phyloP scores from a whole-genome alignment of 2,888 invertebrate species.

The Eustalomyia histrio region DNA sequence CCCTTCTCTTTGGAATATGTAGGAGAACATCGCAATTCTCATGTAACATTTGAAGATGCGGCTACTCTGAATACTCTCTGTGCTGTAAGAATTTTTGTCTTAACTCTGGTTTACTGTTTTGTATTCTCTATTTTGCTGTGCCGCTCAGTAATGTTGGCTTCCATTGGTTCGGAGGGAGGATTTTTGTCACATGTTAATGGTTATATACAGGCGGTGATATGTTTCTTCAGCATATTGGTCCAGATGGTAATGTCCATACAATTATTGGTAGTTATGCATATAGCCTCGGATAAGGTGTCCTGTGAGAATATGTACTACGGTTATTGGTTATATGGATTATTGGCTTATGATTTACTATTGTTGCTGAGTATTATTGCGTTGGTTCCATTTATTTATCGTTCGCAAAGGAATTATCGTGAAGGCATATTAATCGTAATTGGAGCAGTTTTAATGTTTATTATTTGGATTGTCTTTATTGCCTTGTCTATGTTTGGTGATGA shows the following conservation, averaged over 20 bases:
- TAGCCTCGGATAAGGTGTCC: constrained; percentile 80
- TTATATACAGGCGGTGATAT: constrained; percentile 84
- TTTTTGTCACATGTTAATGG: constrained; percentile 86
- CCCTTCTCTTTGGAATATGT: constrained; percentile 81
- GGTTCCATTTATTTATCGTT: constrained; percentile 83
- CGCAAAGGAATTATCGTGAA: constrained; percentile 85
- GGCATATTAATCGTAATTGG: constrained; percentile 82
- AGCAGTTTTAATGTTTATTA: constrained; percentile 80
- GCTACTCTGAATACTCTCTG: constrained; percentile 80
- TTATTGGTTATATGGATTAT: constrained; percentile 80
- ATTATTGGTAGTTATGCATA: constrained; percentile 79
- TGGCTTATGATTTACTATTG: constrained; percentile 84
- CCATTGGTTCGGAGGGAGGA: constrained; percentile 84
- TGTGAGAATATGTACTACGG: constrained; percentile 81
- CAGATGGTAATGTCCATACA: constrained; percentile 82
- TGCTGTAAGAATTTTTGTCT: constrained; percentile 81
- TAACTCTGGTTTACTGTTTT: constrained; percentile 83
- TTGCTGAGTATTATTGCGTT: constrained; percentile 81
- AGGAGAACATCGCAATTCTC: constrained; percentile 77
- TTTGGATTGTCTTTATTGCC: constrained; percentile 84
- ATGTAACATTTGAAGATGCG: constrained; percentile 78
- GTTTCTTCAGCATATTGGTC: constrained; percentile 83
- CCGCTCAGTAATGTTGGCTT: constrained; percentile 84
- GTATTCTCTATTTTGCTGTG: constrained; percentile 84
- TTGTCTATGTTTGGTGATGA: constrained; percentile 81